Evolutionary conservation across 2,888 invertebrate genomes (phyloP).

Genomic region (Melieria picta): DNA sequence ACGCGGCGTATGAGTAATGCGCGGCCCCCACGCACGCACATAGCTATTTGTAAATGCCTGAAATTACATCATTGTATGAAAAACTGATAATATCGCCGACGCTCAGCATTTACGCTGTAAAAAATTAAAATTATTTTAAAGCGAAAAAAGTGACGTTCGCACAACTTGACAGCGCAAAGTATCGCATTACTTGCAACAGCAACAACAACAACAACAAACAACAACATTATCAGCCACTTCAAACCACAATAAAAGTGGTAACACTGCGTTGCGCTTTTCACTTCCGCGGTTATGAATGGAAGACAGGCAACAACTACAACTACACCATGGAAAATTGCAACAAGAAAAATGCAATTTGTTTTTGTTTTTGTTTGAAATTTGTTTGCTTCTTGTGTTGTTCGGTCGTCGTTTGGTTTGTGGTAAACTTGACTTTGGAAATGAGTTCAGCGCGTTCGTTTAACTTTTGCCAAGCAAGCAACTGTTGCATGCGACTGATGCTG

Average conservation of each 20-base stretch:
- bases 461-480: no score
- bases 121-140: no score
- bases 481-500: no score
- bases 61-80: no score
- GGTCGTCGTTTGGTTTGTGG: neutral
- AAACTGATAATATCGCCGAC: no score
- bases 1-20: no score
- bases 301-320: neutral
- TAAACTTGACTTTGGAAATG: conserved; percentile 27
- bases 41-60: no score
- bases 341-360: neutral
- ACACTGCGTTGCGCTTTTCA: conserved; percentile 6
- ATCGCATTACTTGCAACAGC: conserved; percentile 15
- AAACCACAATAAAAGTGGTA: conserved; percentile 1
- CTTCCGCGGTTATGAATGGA: conserved; percentile 12
- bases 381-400: neutral
- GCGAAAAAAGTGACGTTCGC: no score
- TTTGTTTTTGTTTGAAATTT: neutral
- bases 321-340: neutral
- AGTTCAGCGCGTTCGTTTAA: conserved; percentile 8
- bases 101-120: no score
- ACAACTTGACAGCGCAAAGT: neutral
- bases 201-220: neutral
- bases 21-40: no score
- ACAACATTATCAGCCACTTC: neutral